A percentile compares a stretch with the other conserved stretches of the same genome.
Evolutionary conservation across 2,113 vertebrate genomes (phyloP).

Genomic region (Neotoma lepida): DNA sequence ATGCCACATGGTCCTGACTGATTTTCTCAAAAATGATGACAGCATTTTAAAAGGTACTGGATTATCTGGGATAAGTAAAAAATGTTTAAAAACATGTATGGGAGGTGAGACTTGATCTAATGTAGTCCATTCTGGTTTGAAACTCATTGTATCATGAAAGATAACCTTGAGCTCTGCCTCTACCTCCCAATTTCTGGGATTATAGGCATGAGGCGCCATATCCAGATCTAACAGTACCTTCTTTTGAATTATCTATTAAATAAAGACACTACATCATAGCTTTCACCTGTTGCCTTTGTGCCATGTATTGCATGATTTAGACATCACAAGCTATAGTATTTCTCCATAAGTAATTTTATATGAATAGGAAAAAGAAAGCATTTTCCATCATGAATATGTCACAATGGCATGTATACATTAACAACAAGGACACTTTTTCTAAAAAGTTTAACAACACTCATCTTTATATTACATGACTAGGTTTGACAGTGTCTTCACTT

Average conservation of each 20-base stretch:
- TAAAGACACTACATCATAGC: neutral
- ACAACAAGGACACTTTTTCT: neutral
- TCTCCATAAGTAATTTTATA: neutral
- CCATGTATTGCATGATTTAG: no score
- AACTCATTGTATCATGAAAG: neutral
- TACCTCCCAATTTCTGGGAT: neutral
- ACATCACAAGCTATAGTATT: neutral
- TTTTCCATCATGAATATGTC: neutral
- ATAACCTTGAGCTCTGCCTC: neutral
- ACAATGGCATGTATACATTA: neutral
- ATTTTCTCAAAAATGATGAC: neutral
- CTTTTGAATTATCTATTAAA: neutral
- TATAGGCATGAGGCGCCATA: neutral
- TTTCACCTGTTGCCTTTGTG: neutral
- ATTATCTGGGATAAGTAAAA: neutral
- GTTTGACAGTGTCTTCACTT: neutral
- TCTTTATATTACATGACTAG: neutral
- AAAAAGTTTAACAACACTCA: neutral
- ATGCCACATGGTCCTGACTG: neutral
- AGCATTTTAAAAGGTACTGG: neutral
- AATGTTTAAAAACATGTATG: neutral
- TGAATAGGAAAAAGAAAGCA: neutral
- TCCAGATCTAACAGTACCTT: neutral
- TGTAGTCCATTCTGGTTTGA: neutral
- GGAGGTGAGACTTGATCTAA: neutral